These are phyloP conservation scores for Oxycera nigricornis DNA, from an alignment of 2,888 invertebrate genomes.

Conservation along the genomic window DNA sequence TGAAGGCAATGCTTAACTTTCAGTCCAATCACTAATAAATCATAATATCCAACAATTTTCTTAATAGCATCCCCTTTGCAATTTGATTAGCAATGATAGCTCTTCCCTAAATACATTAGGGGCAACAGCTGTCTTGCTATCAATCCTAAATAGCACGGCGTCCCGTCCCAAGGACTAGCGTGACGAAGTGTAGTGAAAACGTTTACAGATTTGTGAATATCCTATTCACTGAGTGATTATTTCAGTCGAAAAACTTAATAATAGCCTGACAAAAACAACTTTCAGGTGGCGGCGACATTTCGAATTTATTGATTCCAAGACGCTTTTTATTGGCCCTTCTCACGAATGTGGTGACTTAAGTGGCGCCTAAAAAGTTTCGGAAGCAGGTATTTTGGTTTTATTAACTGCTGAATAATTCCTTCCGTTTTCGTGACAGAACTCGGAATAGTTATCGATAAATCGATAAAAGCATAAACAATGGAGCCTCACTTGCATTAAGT, in stretches of 20 bases:
- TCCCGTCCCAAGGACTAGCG: not conserved
- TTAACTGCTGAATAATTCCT: constrained; percentile 9
- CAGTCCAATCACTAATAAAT: constrained; percentile 10
- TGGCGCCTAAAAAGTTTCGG: constrained; percentile 22
- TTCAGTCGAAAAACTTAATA: constrained; percentile 19
- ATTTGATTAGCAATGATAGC: not conserved
- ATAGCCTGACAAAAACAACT: not conserved
- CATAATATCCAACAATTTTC: constrained; percentile 18
- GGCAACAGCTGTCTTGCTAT: constrained; percentile 17
- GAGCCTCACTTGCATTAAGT: not conserved
- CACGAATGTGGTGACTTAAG: constrained; percentile 21
- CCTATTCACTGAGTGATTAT: constrained; percentile 16
- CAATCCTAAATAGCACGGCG: not conserved
- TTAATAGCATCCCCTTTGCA: constrained; percentile 1
- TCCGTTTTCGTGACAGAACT: constrained; percentile 8
- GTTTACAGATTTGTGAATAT: constrained; percentile 22
- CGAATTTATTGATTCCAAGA: constrained; percentile 25
- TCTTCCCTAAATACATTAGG: not conserved
- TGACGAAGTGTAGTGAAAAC: constrained; percentile 15
- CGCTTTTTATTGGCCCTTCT: constrained; percentile 28
- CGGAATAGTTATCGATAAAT: constrained; percentile 2
- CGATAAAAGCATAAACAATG: constrained; percentile 20
- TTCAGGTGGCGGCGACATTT: constrained; percentile 8
- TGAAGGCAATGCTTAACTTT: not conserved
- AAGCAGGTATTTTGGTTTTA: not conserved